Conservation (phyloP, 2,797 vertebrate species). For the Crax fasciolata region DNA sequence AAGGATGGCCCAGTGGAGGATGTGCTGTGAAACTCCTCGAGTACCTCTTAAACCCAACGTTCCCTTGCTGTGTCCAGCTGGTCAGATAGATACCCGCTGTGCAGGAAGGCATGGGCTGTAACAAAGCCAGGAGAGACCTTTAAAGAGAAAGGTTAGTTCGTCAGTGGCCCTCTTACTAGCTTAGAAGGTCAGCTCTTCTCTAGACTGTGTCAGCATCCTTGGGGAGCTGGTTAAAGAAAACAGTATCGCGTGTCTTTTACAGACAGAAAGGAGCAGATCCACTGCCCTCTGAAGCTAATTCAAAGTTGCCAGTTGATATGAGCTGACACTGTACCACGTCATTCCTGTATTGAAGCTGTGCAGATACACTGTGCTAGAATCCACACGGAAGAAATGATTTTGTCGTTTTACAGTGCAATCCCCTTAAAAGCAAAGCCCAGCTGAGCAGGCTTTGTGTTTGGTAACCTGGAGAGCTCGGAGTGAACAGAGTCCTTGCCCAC, state of each 20-base stretch:
- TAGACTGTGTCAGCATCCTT: constrained; percentile 61
- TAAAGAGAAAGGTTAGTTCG: constrained; percentile 46
- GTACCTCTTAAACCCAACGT: constrained; percentile 15
- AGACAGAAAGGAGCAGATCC: constrained; percentile 43
- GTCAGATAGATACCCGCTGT: background rate
- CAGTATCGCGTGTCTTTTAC: constrained; percentile 48
- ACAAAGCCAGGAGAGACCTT: constrained; percentile 51
- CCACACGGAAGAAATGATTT: constrained; percentile 12
- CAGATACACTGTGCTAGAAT: constrained; percentile 28
- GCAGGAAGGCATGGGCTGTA: background rate
- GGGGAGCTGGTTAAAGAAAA: constrained; percentile 67
- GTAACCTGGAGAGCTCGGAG: background rate
- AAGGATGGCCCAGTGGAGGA: background rate
- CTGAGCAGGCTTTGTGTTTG: constrained; percentile 23
- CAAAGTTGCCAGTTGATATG: constrained; percentile 41
- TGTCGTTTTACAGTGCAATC: constrained; percentile 14
- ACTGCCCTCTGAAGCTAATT: constrained; percentile 55
- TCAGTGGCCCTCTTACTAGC: constrained; percentile 42
- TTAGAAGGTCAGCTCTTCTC: constrained; percentile 58
- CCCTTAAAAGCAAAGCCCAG: constrained; percentile 6
- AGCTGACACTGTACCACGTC: constrained; percentile 32
- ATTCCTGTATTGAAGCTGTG: background rate
- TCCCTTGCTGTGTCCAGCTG: background rate
- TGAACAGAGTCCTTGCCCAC: background rate
- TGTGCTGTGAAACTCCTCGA: background rate